These are phyloP conservation scores for Toxotes jaculatrix DNA, from an alignment of 2,113 vertebrate genomes.

Conservation along the genomic window DNA sequence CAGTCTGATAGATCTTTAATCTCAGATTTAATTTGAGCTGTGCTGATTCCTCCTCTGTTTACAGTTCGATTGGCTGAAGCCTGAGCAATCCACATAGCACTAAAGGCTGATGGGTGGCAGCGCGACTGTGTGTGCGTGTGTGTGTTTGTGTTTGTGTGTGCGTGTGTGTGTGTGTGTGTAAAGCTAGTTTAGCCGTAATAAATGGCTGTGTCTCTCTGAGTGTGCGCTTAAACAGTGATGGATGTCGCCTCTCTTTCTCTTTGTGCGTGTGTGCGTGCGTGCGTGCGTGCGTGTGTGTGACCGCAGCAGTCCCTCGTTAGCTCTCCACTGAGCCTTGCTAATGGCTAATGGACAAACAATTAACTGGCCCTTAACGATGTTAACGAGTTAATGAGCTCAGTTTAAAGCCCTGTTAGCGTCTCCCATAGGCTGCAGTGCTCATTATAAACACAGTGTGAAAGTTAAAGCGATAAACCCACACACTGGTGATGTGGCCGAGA, in stretches of 20 bases:
- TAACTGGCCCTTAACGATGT: slow-evolving; percentile 77
- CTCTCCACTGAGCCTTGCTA: slow-evolving; percentile 74
- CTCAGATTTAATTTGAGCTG: slow-evolving; percentile 40
- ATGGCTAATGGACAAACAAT: slow-evolving; percentile 80
- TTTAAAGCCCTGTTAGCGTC: not conserved
- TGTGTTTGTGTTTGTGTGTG: slow-evolving; percentile 24
- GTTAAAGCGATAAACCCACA: not conserved
- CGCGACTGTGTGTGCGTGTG: slow-evolving; percentile 9
- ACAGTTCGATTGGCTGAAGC: slow-evolving; percentile 35
- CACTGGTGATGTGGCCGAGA: too few species aligned
- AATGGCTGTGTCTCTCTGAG: slow-evolving; percentile 61
- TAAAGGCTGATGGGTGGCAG: slow-evolving; percentile 43
- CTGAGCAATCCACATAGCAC: not conserved
- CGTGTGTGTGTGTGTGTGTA: slow-evolving; percentile 20
- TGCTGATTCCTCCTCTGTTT: slow-evolving; percentile 38
- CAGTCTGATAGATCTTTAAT: slow-evolving; percentile 40
- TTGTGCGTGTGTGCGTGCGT: slow-evolving; percentile 22
- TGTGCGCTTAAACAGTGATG: slow-evolving; percentile 69
- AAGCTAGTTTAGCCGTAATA: slow-evolving; percentile 60
- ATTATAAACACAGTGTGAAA: not conserved
- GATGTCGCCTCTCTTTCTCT: slow-evolving; percentile 48
- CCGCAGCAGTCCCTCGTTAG: slow-evolving; percentile 63
- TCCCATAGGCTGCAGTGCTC: not conserved
- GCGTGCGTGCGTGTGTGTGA: slow-evolving; percentile 20
- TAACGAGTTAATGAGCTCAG: slow-evolving; percentile 73